phyloP scores from a whole-genome alignment of 1,140 invertebrate genomes.

The Subanguina moxae region DNA sequence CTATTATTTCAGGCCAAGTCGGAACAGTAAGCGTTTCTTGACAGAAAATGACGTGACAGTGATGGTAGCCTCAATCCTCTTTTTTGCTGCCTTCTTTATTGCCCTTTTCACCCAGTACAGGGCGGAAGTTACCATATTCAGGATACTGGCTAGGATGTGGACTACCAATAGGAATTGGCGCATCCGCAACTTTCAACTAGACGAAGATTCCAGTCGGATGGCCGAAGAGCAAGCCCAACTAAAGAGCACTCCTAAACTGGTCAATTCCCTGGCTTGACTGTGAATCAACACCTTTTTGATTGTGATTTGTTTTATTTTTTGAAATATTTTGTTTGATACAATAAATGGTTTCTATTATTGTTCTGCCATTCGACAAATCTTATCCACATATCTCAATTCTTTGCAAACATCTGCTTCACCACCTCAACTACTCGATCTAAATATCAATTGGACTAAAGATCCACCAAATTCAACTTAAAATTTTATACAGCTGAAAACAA shows the following conservation, averaged over 20 bases:
- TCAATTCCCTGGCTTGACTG: neutral
- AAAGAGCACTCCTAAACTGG: neutral
- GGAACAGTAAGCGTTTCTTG: constrained; percentile 7
- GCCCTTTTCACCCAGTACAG: constrained; percentile 37
- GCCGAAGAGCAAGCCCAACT: neutral
- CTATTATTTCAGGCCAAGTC: constrained; percentile 14
- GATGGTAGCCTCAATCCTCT: constrained; percentile 24
- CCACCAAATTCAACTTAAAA: no score
- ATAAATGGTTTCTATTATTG: no score
- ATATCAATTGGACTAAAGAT: no score
- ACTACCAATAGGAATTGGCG: constrained; percentile 33
- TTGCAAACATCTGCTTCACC: no score
- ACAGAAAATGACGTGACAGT: constrained; percentile 26
- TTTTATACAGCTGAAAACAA: no score
- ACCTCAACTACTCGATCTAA: no score
- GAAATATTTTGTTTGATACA: no score
- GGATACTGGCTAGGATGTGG: constrained; percentile 26
- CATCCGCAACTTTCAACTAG: constrained; percentile 23
- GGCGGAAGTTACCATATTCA: constrained; percentile 35
- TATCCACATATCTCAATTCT: no score
- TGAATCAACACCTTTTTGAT: no score
- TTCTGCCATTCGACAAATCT: no score
- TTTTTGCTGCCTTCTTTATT: constrained; percentile 33
- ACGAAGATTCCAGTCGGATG: constrained; percentile 1
- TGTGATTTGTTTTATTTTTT: no score